phyloP scores from a whole-genome alignment of 2,888 invertebrate species.

The Macropis europaea region DNA sequence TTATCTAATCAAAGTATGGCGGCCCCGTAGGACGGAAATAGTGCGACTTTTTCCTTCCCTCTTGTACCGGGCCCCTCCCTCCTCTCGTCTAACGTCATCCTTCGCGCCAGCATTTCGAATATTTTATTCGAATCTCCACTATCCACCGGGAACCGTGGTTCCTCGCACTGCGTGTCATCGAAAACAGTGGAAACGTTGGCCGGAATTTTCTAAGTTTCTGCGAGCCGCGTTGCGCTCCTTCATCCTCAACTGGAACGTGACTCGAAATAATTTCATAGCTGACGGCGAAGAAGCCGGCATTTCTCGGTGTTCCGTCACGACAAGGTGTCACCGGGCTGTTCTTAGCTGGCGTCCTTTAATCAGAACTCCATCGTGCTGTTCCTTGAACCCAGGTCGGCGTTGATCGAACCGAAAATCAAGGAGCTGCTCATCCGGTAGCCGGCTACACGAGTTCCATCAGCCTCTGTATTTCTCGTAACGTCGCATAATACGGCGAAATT shows the following conservation, averaged over 20 bases:
- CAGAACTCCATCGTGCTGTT: too few relatives aligned
- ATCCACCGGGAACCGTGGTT: not conserved
- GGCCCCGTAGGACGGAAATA: conserved; percentile 73
- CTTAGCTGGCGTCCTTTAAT: conserved; percentile 14
- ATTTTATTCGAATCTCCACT: conserved; percentile 32
- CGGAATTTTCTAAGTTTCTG: too few relatives aligned
- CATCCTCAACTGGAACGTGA: conserved; percentile 20
- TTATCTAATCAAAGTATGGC: conserved; percentile 72
- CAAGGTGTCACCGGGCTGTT: not conserved
- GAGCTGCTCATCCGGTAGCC: too few relatives aligned
- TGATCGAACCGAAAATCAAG: not conserved
- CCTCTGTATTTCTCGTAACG: not conserved
- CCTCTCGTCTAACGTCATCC: conserved; percentile 66
- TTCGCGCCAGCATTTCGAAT: conserved; percentile 49
- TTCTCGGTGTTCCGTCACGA: conserved; percentile 23
- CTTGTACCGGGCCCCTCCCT: conserved; percentile 62
- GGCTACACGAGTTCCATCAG: too few relatives aligned
- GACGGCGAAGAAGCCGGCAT: conserved; percentile 23
- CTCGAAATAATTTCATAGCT: conserved; percentile 31
- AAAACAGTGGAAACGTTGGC: too few relatives aligned
- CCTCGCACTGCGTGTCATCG: too few relatives aligned
- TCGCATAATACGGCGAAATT: not conserved
- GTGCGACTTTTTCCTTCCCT: conserved; percentile 71
- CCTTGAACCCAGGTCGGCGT: not conserved
- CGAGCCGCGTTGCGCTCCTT: conserved; percentile 17